These are phyloP conservation scores for Chelmon rostratus DNA, from an alignment of 2,797 vertebrate genomes.

Conservation along the genomic window DNA sequence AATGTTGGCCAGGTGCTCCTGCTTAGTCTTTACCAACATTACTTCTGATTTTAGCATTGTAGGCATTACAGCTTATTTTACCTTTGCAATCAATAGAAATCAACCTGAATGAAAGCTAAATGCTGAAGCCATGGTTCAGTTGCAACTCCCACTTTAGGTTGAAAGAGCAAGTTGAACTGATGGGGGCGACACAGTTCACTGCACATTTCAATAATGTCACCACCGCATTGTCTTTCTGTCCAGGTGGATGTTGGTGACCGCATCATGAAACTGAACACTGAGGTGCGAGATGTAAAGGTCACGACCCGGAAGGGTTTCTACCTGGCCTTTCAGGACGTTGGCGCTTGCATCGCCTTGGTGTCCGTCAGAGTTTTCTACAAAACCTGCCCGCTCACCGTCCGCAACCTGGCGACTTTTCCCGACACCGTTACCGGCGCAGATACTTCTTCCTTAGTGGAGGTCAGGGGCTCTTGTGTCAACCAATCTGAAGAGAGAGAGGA, in stretches of 20 bases:
- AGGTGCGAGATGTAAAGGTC: constrained; percentile 95
- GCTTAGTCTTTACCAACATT: constrained; percentile 40
- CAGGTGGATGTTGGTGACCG: constrained; percentile 97
- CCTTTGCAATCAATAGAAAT: constrained; percentile 57
- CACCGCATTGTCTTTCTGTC: not conserved
- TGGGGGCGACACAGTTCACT: constrained; percentile 44
- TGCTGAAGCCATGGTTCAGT: constrained; percentile 43
- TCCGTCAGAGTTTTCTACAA: constrained; percentile 98
- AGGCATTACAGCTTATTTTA: constrained; percentile 49
- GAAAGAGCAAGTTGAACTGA: constrained; percentile 48
- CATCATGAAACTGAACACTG: constrained; percentile 99
- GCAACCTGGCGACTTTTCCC: constrained; percentile 96
- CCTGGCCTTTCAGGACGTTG: constrained; percentile 98
- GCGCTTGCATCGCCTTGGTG: constrained; percentile 97
- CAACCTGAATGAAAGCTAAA: constrained; percentile 52
- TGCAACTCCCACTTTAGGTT: constrained; percentile 43
- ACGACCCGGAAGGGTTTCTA: constrained; percentile 96
- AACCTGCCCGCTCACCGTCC: constrained; percentile 95
- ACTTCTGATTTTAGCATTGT: constrained; percentile 43
- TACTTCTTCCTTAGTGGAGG: constrained; percentile 97
- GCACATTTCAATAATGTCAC: constrained; percentile 40
- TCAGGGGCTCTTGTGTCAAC: constrained; percentile 98
- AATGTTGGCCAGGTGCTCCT: constrained; percentile 51
- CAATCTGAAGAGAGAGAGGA: constrained; percentile 97
- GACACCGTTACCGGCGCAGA: constrained; percentile 98